These are phyloP conservation scores for Uloborus plumipes DNA, from an alignment of 2,888 invertebrate genomes.

Conservation along the genomic window DNA sequence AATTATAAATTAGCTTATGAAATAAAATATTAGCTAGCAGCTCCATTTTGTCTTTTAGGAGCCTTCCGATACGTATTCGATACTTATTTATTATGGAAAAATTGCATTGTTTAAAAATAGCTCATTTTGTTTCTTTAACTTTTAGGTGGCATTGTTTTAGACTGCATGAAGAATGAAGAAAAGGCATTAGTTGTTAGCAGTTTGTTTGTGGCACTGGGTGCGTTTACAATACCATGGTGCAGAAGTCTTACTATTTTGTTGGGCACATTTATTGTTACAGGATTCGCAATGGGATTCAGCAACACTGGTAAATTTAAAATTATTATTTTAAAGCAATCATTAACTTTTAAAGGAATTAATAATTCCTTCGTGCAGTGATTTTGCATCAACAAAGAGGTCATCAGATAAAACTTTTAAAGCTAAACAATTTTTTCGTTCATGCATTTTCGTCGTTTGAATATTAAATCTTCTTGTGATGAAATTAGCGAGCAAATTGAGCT, in stretches of 20 bases:
- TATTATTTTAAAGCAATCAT: not conserved
- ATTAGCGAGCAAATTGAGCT: too few species aligned
- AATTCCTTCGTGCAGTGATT: too few species aligned
- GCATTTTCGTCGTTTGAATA: not conserved
- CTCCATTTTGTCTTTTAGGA: not conserved
- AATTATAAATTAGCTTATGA: too few species aligned
- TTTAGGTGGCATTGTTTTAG: constrained; percentile 68
- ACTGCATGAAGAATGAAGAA: constrained; percentile 70
- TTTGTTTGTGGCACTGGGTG: constrained; percentile 71
- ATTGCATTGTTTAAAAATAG: not conserved
- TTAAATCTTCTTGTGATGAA: too few species aligned
- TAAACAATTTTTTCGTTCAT: not conserved
- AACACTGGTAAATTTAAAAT: constrained; percentile 68
- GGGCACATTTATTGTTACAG: constrained; percentile 70
- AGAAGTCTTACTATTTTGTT: constrained; percentile 69
- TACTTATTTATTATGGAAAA: not conserved
- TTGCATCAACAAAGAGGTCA: too few species aligned
- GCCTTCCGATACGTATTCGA: not conserved
- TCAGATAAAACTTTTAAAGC: too few species aligned
- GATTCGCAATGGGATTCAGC: constrained; percentile 72
- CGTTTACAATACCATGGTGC: constrained; percentile 72
- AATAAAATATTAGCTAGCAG: not conserved
- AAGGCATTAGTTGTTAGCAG: constrained; percentile 71
- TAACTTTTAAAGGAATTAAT: too few species aligned
- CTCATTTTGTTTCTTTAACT: not conserved